phyloP scores from a whole-genome alignment of 2,888 invertebrate genomes.

The Lasioglossum villosulum region DNA sequence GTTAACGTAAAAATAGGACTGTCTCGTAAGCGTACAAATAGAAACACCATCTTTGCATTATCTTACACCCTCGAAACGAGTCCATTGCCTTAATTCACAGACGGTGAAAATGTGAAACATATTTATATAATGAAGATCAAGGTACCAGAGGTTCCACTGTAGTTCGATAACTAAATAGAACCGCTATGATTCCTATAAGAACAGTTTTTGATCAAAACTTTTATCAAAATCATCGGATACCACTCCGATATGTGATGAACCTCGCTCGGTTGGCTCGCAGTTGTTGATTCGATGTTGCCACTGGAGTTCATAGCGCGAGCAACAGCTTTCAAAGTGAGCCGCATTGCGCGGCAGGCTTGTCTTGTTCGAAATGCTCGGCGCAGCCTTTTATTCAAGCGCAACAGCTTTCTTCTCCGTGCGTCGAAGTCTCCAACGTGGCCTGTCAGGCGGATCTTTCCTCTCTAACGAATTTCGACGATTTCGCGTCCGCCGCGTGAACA shows the following conservation, averaged over 20 bases:
- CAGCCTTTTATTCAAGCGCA: neutral
- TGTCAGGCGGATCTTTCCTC: slow-evolving; percentile 52
- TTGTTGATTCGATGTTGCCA: neutral
- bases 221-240: neutral
- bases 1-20: no score
- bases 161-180: neutral
- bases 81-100: no score
- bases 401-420: neutral
- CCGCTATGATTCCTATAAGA: neutral
- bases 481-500: slow-evolving; percentile 65
- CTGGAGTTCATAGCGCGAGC: no score
- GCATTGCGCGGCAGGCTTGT: neutral
- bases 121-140: no score
- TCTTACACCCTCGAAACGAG: no score
- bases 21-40: no score
- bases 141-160: no score
- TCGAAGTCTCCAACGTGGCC: slow-evolving; percentile 12
- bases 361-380: neutral
- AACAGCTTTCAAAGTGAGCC: neutral
- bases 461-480: slow-evolving; percentile 24
- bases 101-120: no score
- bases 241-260: neutral
- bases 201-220: neutral
- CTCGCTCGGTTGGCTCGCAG: neutral
- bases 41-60: no score